Conservation (phyloP, 2,797 vertebrate species). For the Odontamblyopus lacepedii region DNA sequence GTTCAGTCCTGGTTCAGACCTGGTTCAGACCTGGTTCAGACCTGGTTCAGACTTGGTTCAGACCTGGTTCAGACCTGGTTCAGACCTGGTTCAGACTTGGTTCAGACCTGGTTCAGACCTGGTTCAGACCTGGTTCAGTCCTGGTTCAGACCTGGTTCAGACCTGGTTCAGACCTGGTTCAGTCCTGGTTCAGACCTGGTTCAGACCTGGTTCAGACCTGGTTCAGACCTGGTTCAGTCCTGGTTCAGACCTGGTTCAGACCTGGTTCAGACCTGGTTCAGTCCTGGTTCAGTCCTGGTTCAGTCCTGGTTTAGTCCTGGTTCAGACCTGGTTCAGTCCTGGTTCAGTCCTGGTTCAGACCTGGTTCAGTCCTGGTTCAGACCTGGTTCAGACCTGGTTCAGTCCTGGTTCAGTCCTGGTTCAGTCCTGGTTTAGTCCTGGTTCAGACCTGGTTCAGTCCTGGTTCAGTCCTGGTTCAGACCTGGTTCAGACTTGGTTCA, state of each 20-base stretch:
- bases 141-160: neutral
- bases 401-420: neutral
- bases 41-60: neutral
- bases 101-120: neutral
- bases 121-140: neutral
- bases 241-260: neutral
- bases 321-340: neutral
- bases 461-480: neutral
- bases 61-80: neutral
- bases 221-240: neutral
- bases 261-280: neutral
- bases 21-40: neutral
- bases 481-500: too few species aligned
- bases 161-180: neutral
- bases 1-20: neutral
- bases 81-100: neutral
- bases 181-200: neutral
- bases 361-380: too few species aligned
- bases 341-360: neutral
- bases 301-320: neutral
- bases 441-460: too few species aligned
- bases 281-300: neutral
- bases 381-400: neutral
- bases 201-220: neutral
- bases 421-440: neutral